Percentiles rank a stretch among this genome's conserved stretches.
Evolutionary conservation across 37 sponge, comb jelly and placozoan genomes (phyloP).

Genomic region (Mnemiopsis leidyi): DNA sequence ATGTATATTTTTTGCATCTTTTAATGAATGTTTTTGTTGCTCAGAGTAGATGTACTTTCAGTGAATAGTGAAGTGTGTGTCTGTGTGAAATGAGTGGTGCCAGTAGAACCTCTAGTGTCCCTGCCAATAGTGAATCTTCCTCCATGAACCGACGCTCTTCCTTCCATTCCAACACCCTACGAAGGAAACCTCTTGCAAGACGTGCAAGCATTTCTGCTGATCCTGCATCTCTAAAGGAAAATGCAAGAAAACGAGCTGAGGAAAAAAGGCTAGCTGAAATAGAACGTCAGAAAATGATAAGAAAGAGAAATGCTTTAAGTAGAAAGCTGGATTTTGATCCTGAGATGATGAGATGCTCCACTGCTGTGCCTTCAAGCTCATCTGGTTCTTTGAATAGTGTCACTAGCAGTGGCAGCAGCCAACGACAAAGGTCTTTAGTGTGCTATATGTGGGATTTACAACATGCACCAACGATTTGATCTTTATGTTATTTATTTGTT

Average conservation of each 20-base stretch:
- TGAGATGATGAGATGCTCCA: neutral
- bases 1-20: too few species aligned
- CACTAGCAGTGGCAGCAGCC: neutral
- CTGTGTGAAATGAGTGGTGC: neutral
- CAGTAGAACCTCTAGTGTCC: neutral
- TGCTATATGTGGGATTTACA: neutral
- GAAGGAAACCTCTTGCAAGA: neutral
- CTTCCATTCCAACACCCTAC: neutral
- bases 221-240: neutral
- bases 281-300: neutral
- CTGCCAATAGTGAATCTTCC: neutral
- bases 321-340: constrained; percentile 19
- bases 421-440: neutral
- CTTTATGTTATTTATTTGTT: neutral
- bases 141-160: neutral
- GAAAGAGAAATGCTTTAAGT: neutral
- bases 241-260: constrained; percentile 8
- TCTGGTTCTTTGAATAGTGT: neutral
- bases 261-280: neutral
- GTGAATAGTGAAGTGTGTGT: neutral
- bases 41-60: neutral
- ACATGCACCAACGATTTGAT: neutral
- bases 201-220: neutral
- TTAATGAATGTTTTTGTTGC: neutral
- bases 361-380: neutral